Conservation (phyloP, 2,888 invertebrate species). For the Dichetophora obliterata region DNA sequence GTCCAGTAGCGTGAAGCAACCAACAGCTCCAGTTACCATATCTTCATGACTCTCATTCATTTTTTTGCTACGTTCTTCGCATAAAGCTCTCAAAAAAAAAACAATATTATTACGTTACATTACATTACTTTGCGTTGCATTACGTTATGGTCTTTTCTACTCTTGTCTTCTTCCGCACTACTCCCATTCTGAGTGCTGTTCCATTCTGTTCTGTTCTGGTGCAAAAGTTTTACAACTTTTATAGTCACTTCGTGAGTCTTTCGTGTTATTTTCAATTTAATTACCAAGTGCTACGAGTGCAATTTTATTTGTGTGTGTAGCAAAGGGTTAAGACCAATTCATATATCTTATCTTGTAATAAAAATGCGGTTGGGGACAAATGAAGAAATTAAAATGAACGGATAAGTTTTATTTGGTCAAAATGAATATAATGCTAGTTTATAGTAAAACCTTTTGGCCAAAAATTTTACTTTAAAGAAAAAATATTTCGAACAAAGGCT, state of each 20-base stretch:
- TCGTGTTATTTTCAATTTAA: constrained; percentile 37
- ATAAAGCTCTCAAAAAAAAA: constrained; percentile 18
- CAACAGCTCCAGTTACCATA: not conserved
- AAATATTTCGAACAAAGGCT: too few relatives aligned
- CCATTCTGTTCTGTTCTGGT: not conserved
- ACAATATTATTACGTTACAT: constrained; percentile 36
- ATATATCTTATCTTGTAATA: not conserved
- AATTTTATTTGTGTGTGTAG: not conserved
- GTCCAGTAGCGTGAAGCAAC: constrained; percentile 19
- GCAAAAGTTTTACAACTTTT: constrained; percentile 36
- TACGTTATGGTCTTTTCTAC: not conserved
- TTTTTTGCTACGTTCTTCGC: constrained; percentile 9
- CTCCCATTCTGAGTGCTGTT: not conserved
- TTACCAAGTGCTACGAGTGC: constrained; percentile 25
- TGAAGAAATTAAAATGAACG: not conserved
- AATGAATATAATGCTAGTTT: too few relatives aligned
- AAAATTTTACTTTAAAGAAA: too few relatives aligned
- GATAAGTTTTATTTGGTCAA: too few relatives aligned
- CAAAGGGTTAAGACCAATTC: constrained; percentile 18
- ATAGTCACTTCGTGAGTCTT: constrained; percentile 17
- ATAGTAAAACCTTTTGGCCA: too few relatives aligned
- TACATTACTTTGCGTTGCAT: constrained; percentile 22
- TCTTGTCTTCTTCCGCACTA: not conserved
- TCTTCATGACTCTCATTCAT: not conserved
- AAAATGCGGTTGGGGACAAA: not conserved